Evolutionary conservation across 2,797 vertebrate genomes (phyloP).

Genomic region (Melanotaenia nigrans): DNA sequence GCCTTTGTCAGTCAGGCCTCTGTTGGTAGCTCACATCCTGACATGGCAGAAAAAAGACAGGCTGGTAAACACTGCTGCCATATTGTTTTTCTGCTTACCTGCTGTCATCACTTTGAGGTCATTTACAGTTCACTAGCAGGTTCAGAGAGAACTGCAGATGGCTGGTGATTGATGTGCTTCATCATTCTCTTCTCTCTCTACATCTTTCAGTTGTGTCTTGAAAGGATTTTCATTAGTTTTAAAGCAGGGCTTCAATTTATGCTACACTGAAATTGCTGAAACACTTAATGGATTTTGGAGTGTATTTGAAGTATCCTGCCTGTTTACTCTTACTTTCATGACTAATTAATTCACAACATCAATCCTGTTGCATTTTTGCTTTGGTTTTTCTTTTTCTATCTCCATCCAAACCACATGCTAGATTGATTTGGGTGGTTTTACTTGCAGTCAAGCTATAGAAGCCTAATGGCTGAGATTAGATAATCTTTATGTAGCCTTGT

Average conservation of each 20-base stretch:
- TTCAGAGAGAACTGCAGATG: conserved; percentile 42
- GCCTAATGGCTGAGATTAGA: conserved; percentile 22
- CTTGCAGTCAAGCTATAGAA: conserved; percentile 6
- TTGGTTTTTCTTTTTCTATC: background rate
- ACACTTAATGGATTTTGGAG: conserved; percentile 58
- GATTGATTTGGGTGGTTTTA: conserved; percentile 41
- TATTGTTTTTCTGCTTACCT: conserved; percentile 75
- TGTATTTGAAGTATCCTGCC: conserved; percentile 37
- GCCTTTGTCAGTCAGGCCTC: conserved; percentile 78
- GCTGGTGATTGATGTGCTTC: conserved; percentile 45
- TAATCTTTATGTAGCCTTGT: conserved; percentile 23
- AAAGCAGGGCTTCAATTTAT: conserved; percentile 64
- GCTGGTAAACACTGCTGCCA: conserved; percentile 70
- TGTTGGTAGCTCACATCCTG: conserved; percentile 65
- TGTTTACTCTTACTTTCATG: conserved; percentile 49
- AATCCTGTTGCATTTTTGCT: conserved; percentile 26
- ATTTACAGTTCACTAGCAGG: conserved; percentile 76
- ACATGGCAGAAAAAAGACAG: conserved; percentile 65
- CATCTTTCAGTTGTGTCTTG: conserved; percentile 44
- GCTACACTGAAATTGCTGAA: conserved; percentile 57
- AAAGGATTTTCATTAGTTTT: conserved; percentile 53
- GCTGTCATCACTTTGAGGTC: conserved; percentile 77
- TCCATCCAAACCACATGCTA: background rate
- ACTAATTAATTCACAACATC: conserved; percentile 39
- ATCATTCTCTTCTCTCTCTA: conserved; percentile 27